Evolutionary conservation across 2,797 vertebrate species (phyloP).

Genomic region (Phataginus tetradactyla): DNA sequence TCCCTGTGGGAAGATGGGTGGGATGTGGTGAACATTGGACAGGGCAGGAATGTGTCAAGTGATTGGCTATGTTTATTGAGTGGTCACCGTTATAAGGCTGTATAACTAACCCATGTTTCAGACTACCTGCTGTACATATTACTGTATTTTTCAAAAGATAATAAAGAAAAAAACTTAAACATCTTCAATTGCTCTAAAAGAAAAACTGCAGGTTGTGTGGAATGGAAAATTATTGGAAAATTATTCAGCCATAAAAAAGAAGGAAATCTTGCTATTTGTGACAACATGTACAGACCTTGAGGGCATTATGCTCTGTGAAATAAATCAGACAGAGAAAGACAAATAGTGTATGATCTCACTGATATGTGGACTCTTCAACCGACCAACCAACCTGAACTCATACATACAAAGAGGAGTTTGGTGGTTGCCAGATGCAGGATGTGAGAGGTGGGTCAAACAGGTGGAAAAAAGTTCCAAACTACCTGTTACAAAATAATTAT

Average conservation of each 20-base stretch:
- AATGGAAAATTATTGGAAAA: background rate
- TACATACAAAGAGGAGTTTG: background rate
- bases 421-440: background rate
- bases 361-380: background rate
- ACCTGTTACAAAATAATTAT: background rate
- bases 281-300: background rate
- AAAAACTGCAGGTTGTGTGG: background rate
- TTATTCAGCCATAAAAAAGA: background rate
- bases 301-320: background rate
- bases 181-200: background rate
- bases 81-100: background rate
- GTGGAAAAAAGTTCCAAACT: background rate
- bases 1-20: background rate
- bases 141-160: background rate
- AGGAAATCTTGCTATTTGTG: background rate
- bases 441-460: background rate
- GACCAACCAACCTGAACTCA: background rate
- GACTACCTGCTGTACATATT: background rate
- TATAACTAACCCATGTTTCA: background rate
- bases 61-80: rapidly evolving
- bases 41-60: background rate
- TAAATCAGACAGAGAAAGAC: background rate
- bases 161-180: background rate
- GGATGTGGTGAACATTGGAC: rapidly evolving
- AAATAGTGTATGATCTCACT: background rate